Percentiles rank a stretch among this genome's conserved stretches.
Evolutionary conservation across 2,797 vertebrate species (phyloP).

Genomic region (Tiaroga cobitis): DNA sequence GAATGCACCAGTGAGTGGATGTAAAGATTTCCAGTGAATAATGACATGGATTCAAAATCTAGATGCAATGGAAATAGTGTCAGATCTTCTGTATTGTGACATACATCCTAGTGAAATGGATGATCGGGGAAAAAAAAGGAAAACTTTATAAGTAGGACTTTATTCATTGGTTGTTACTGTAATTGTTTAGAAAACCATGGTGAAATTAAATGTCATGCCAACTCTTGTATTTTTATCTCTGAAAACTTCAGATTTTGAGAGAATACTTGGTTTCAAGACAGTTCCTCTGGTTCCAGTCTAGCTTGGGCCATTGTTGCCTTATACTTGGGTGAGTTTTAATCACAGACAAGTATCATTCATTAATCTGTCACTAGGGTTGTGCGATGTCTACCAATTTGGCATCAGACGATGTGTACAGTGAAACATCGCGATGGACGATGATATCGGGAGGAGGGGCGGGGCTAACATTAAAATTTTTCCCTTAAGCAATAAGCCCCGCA

Average conservation of each 20-base stretch:
- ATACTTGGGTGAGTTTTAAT: slow-evolving; percentile 13
- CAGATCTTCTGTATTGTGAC: neutral
- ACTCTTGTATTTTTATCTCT: neutral
- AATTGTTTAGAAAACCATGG: neutral
- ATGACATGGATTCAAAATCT: neutral
- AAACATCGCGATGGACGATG: too few relatives aligned
- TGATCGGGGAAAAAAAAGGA: neutral
- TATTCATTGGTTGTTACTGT: slow-evolving; percentile 6
- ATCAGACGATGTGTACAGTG: too few relatives aligned
- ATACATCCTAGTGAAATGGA: neutral
- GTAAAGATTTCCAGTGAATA: neutral
- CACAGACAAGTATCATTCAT: neutral
- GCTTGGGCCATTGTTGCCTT: neutral
- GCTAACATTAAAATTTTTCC: too few relatives aligned
- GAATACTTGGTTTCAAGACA: neutral
- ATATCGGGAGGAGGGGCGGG: too few relatives aligned
- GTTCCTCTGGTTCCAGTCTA: neutral
- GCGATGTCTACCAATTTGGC: too few relatives aligned
- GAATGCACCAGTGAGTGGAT: neutral
- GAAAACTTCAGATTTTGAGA: neutral
- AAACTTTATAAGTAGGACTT: neutral
- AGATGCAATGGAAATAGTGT: neutral
- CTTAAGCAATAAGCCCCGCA: too few relatives aligned
- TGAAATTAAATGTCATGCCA: neutral
- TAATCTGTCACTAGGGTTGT: slow-evolving; percentile 24